Percentiles rank a stretch among this genome's conserved stretches.
phyloP scores from a whole-genome alignment of 1,140 invertebrate genomes.

The Pogonomyrmex barbatus region DNA sequence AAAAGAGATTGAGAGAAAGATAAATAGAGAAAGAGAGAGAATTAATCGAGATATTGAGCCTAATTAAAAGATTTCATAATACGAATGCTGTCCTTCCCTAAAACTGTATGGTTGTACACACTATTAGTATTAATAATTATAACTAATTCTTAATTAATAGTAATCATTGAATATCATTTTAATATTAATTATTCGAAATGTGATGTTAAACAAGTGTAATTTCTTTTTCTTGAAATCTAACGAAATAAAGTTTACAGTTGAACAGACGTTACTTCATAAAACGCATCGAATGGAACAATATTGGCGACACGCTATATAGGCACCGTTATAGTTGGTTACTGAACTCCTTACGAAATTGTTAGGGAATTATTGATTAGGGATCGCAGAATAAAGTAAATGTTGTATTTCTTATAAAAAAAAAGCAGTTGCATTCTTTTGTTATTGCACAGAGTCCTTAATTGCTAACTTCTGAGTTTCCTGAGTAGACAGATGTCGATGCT shows the following conservation, averaged over 20 bases:
- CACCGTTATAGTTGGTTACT: slow-evolving; percentile 70
- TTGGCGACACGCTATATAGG: slow-evolving; percentile 60
- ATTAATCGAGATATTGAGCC: slow-evolving; percentile 71
- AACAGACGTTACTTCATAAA: slow-evolving; percentile 80
- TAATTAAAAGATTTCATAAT: slow-evolving; percentile 78
- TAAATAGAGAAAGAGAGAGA: slow-evolving; percentile 69
- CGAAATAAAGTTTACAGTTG: slow-evolving; percentile 84
- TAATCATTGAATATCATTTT: slow-evolving; percentile 85
- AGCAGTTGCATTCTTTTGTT: slow-evolving; percentile 63
- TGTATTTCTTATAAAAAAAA: slow-evolving; percentile 84
- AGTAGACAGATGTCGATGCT: slow-evolving; percentile 36
- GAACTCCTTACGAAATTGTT: slow-evolving; percentile 82
- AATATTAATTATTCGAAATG: slow-evolving; percentile 85
- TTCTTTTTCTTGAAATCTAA: slow-evolving; percentile 83
- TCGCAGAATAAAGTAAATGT: slow-evolving; percentile 85
- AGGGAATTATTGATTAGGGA: slow-evolving; percentile 84
- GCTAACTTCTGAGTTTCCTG: slow-evolving; percentile 55
- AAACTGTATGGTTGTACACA: slow-evolving; percentile 84
- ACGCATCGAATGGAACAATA: slow-evolving; percentile 77
- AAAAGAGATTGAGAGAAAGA: slow-evolving; percentile 58
- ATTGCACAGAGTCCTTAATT: slow-evolving; percentile 62
- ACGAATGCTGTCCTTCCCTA: slow-evolving; percentile 77
- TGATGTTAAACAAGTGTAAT: slow-evolving; percentile 84
- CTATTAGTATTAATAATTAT: slow-evolving; percentile 86
- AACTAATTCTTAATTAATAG: slow-evolving; percentile 84